Conservation (phyloP, 1,140 invertebrate species). For the Papilio helenus region DNA sequence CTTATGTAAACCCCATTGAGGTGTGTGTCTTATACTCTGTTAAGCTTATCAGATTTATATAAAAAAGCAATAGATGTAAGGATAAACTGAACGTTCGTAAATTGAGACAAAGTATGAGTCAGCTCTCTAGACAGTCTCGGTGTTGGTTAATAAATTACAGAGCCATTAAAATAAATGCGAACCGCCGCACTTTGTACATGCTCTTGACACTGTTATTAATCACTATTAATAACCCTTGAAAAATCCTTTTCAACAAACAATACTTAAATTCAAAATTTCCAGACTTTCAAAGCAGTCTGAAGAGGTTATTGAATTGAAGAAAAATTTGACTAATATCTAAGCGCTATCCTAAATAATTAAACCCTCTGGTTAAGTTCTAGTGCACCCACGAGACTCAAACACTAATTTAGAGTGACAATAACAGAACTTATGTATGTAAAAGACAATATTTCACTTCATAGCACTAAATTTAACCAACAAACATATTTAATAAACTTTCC, state of each 20-base stretch:
- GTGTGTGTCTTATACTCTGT: too few relatives aligned
- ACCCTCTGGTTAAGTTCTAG: neutral
- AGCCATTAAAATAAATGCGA: constrained; percentile 21
- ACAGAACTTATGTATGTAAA: neutral
- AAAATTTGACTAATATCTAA: too few relatives aligned
- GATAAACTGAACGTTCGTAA: constrained; percentile 11
- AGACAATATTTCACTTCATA: neutral
- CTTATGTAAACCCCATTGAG: too few relatives aligned
- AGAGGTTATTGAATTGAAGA: neutral
- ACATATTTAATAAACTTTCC: too few relatives aligned
- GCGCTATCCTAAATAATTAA: neutral
- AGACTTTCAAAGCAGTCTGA: neutral
- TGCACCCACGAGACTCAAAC: neutral
- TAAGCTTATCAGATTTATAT: neutral
- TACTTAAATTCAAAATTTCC: neutral
- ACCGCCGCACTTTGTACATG: constrained; percentile 16
- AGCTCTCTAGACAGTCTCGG: constrained; percentile 2
- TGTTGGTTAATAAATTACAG: constrained; percentile 26
- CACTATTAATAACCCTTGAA: constrained; percentile 13
- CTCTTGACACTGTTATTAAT: constrained; percentile 17
- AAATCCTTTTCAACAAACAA: neutral
- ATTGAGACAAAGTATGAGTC: constrained; percentile 19
- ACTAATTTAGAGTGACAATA: constrained; percentile 4
- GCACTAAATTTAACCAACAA: too few relatives aligned
- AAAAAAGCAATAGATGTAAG: neutral